Percentiles rank a stretch among this genome's conserved stretches.
Conservation (phyloP, 2,888 invertebrate species). For the Diaprepes abbreviatus region DNA sequence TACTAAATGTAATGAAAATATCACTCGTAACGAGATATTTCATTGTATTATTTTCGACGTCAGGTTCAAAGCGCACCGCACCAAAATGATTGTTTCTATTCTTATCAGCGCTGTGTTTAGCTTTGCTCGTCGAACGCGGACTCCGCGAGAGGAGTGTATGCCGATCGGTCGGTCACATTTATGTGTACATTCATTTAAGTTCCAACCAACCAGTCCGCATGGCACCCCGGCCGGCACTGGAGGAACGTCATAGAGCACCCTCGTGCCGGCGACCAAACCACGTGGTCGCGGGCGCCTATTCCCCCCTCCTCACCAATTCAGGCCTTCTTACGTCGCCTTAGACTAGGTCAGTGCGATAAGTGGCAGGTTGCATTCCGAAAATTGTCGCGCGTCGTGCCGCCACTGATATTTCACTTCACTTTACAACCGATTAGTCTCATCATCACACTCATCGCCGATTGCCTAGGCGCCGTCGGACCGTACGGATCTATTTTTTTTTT, state of each 20-base stretch:
- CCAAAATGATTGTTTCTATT: background rate
- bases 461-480: too few relatives aligned
- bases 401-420: slow-evolving; percentile 14
- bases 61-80: too few relatives aligned
- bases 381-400: slow-evolving; percentile 19
- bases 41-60: too few relatives aligned
- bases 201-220: slow-evolving; percentile 5
- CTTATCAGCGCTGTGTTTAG: slow-evolving; percentile 7
- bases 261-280: background rate
- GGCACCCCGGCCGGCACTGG: slow-evolving; percentile 36
- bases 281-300: slow-evolving; percentile 24
- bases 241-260: slow-evolving; percentile 40
- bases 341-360: slow-evolving; percentile 45
- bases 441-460: background rate
- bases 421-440: background rate
- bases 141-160: slow-evolving; percentile 3
- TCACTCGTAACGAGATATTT: too few relatives aligned
- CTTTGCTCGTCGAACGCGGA: background rate
- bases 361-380: slow-evolving; percentile 24
- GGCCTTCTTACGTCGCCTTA: slow-evolving; percentile 40
- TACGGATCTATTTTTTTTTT: too few relatives aligned
- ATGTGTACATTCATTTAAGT: background rate
- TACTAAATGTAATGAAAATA: too few relatives aligned
- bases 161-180: slow-evolving; percentile 12
- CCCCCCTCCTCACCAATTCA: slow-evolving; percentile 22